A percentile compares a stretch with the other conserved stretches of the same genome.
phyloP scores from a whole-genome alignment of 2,113 vertebrate genomes.

The Ophiodon elongatus region DNA sequence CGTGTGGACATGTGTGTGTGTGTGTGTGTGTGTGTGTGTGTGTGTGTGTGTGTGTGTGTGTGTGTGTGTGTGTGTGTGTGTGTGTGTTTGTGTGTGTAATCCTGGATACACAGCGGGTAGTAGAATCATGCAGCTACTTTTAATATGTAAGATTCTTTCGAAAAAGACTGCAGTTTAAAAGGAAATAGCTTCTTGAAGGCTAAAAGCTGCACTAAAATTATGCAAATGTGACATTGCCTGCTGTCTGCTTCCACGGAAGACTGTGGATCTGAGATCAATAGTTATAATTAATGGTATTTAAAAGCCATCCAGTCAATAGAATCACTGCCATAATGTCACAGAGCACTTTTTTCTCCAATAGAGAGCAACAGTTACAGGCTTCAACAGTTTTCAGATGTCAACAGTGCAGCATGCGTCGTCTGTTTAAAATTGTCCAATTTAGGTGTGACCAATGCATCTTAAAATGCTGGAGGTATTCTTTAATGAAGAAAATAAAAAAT shows the following conservation, averaged over 20 bases:
- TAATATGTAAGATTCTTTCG: constrained; percentile 26
- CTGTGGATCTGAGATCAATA: constrained; percentile 54
- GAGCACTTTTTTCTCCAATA: constrained; percentile 40
- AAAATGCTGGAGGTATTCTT: constrained; percentile 33
- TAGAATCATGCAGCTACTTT: constrained; percentile 63
- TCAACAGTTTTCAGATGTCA: constrained; percentile 10
- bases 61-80: constrained; percentile 18
- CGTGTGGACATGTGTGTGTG: neutral
- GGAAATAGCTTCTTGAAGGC: constrained; percentile 23
- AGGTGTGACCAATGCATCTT: constrained; percentile 40
- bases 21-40: neutral
- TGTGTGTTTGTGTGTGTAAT: constrained; percentile 11
- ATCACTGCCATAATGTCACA: constrained; percentile 37
- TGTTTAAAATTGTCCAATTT: constrained; percentile 50
- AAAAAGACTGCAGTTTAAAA: constrained; percentile 20
- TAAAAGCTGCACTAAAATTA: constrained; percentile 50
- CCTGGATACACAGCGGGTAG: constrained; percentile 50
- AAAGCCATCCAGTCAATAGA: constrained; percentile 31
- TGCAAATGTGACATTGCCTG: constrained; percentile 10
- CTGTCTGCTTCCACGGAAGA: constrained; percentile 57
- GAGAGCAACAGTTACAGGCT: constrained; percentile 33
- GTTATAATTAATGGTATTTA: constrained; percentile 40
- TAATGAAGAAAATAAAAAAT: constrained; percentile 1
- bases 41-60: constrained; percentile 8
- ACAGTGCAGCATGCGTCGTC: constrained; percentile 58